Evolutionary conservation across 2,888 invertebrate genomes (phyloP).

Genomic region (Eurytoma adleriae): DNA sequence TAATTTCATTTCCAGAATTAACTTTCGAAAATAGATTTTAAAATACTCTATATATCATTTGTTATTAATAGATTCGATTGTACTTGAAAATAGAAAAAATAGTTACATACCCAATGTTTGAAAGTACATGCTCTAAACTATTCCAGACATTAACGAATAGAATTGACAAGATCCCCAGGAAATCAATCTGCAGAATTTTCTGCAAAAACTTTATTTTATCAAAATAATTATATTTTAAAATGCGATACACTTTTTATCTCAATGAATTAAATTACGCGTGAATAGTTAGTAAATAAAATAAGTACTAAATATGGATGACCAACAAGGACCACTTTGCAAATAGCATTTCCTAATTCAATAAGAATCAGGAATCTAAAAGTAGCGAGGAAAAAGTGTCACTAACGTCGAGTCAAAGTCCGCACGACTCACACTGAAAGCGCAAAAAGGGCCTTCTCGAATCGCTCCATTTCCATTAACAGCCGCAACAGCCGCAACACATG

Average conservation of each 20-base stretch:
- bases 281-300: too few relatives aligned
- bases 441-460: slow-evolving; percentile 40
- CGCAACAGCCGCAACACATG: slow-evolving; percentile 25
- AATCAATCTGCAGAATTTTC: too few relatives aligned
- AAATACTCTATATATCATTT: slow-evolving; percentile 3
- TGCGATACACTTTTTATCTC: too few relatives aligned
- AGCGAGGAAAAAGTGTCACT: background rate
- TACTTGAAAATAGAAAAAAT: background rate
- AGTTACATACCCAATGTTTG: too few relatives aligned
- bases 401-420: background rate
- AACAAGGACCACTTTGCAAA: background rate
- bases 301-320: background rate
- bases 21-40: background rate
- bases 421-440: background rate
- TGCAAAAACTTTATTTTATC: too few relatives aligned
- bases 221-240: too few relatives aligned
- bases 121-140: too few relatives aligned
- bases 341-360: background rate
- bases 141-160: too few relatives aligned
- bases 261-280: too few relatives aligned
- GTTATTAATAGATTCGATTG: slow-evolving; percentile 9
- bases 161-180: too few relatives aligned
- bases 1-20: slow-evolving; percentile 14
- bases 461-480: slow-evolving; percentile 45
- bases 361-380: background rate